Conservation (phyloP, 2,888 invertebrate species). For the Abrostola triplasia region DNA sequence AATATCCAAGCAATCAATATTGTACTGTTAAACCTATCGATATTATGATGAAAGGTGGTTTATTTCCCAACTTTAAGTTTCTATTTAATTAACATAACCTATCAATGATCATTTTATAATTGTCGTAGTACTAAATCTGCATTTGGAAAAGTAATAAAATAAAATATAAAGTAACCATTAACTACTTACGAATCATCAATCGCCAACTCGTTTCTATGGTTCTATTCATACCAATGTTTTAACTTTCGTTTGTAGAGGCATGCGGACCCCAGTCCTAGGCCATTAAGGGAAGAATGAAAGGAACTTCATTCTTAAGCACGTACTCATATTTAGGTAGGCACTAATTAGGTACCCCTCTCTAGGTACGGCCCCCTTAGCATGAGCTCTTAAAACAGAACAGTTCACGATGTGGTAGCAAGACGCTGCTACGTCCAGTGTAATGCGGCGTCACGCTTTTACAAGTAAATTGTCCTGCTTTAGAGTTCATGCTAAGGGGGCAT, state of each 20-base stretch:
- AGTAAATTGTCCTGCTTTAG: too few relatives aligned
- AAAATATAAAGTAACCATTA: neutral
- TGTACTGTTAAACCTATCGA: too few relatives aligned
- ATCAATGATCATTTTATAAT: neutral
- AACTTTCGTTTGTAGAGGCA: conserved; percentile 18
- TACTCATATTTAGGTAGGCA: conserved; percentile 2
- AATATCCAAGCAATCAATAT: neutral
- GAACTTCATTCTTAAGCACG: conserved; percentile 35
- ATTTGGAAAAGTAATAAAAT: neutral
- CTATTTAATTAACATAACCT: neutral
- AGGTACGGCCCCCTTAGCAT: too few relatives aligned
- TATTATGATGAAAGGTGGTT: too few relatives aligned
- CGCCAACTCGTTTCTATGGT: neutral
- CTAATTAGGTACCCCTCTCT: conserved; percentile 17
- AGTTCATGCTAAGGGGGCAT: too few relatives aligned
- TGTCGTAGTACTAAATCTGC: neutral
- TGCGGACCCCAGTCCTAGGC: conserved; percentile 12
- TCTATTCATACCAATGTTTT: neutral
- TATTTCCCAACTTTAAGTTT: neutral
- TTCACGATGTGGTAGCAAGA: too few relatives aligned
- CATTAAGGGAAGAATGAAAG: conserved; percentile 49
- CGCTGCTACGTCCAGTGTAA: too few relatives aligned
- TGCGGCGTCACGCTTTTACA: too few relatives aligned
- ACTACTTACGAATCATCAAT: neutral
- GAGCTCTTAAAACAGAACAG: too few relatives aligned